These are phyloP conservation scores for Melanerpes aurifrons DNA, from an alignment of 2,113 vertebrate genomes.

Conservation along the genomic window DNA sequence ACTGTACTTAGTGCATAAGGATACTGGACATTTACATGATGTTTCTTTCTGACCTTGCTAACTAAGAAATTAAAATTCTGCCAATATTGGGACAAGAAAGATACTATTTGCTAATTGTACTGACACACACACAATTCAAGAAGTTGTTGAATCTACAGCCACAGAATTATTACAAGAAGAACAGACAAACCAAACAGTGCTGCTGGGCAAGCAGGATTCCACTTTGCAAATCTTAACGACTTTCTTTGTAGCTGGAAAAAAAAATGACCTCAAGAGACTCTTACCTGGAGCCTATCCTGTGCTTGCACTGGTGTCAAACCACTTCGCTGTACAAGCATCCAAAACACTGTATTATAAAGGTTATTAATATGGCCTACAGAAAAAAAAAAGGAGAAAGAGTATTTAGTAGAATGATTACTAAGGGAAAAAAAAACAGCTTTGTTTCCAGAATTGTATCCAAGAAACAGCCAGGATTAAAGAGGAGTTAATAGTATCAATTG, in stretches of 20 bases:
- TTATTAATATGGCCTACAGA: conserved; percentile 94
- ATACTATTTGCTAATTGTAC: background rate
- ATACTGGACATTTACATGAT: background rate
- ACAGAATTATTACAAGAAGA: background rate
- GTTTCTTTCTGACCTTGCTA: background rate
- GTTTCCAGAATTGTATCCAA: background rate
- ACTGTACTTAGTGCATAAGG: background rate
- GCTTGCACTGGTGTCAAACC: conserved; percentile 88
- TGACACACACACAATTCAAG: background rate
- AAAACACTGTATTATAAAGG: conserved; percentile 96
- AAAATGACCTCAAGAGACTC: background rate
- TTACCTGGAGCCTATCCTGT: conserved; percentile 88
- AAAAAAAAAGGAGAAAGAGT: background rate
- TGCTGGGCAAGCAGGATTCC: background rate
- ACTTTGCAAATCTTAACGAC: background rate
- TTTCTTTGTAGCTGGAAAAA: background rate
- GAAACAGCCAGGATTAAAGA: background rate
- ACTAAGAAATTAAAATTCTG: background rate
- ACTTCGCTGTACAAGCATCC: conserved; percentile 89
- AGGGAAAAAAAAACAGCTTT: background rate
- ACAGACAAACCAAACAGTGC: background rate
- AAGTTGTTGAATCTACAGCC: background rate
- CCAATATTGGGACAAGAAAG: background rate
- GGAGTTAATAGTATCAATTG: background rate
- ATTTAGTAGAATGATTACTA: background rate